Percentiles rank a stretch among this genome's conserved stretches.
phyloP scores from a whole-genome alignment of 2,888 invertebrate genomes.

The Sinotaia quadrata region DNA sequence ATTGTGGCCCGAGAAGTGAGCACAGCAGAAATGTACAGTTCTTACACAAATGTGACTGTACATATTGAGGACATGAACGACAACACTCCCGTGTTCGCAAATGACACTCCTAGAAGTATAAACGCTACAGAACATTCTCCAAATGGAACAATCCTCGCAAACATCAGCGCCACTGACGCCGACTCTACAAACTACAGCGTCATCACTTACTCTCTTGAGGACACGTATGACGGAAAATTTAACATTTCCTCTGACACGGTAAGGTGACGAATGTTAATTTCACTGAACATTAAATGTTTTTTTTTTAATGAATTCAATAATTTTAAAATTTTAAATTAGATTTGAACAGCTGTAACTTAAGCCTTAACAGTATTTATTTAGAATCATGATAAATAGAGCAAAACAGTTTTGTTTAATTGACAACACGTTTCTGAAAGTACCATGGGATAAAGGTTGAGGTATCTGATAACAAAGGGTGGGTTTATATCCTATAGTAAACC shows the following conservation, averaged over 20 bases:
- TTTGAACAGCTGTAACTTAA: too few relatives aligned
- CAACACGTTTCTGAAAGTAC: too few relatives aligned
- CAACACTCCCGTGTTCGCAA: slow-evolving; percentile 80
- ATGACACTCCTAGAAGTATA: slow-evolving; percentile 28
- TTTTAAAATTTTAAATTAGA: too few relatives aligned
- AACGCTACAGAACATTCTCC: slow-evolving; percentile 51
- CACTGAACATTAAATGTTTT: too few relatives aligned
- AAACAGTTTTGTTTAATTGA: too few relatives aligned
- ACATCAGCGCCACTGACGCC: slow-evolving; percentile 81
- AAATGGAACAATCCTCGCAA: slow-evolving; percentile 62
- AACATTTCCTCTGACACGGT: slow-evolving; percentile 79
- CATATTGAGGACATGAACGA: slow-evolving; percentile 85
- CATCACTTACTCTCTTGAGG: slow-evolving; percentile 85
- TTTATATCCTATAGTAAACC: too few relatives aligned
- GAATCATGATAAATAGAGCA: too few relatives aligned
- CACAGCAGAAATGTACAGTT: slow-evolving; percentile 5
- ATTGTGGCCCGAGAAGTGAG: slow-evolving; percentile 23
- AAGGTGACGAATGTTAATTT: too few relatives aligned
- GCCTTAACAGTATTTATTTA: too few relatives aligned
- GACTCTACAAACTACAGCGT: slow-evolving; percentile 78
- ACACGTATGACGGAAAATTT: slow-evolving; percentile 85
- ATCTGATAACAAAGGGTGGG: too few relatives aligned
- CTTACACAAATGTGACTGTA: slow-evolving; percentile 78
- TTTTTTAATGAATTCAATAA: too few relatives aligned
- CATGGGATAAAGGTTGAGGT: too few relatives aligned